Percentiles rank a stretch among this genome's conserved stretches.
These are phyloP conservation scores for Capreolus pygargus DNA, from an alignment of 2,113 vertebrate species.

Conservation along the genomic window DNA sequence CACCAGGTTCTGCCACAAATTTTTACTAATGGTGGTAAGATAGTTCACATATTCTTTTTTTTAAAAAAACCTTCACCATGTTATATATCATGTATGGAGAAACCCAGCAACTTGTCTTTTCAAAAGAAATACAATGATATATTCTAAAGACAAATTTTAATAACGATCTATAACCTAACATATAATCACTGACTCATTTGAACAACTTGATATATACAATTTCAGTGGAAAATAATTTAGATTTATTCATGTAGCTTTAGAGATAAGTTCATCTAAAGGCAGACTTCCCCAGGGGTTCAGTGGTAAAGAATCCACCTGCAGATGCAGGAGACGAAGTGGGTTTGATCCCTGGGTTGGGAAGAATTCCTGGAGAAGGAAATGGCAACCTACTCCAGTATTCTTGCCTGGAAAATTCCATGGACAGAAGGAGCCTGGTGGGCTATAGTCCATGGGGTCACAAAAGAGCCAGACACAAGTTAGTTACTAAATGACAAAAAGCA, in stretches of 20 bases:
- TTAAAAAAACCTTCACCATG: background rate
- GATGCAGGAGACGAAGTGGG: background rate
- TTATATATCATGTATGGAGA: background rate
- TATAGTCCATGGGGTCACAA: background rate
- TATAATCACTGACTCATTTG: background rate
- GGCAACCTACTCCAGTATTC: background rate
- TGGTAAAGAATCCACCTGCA: background rate
- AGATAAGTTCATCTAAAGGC: background rate
- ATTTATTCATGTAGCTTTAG: background rate
- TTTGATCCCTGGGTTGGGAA: background rate
- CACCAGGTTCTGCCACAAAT: background rate
- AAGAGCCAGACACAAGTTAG: background rate
- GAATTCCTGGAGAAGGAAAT: background rate
- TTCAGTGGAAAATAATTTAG: conserved; percentile 29
- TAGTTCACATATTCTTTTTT: background rate
- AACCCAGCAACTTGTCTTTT: background rate
- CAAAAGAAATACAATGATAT: background rate
- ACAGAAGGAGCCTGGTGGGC: background rate
- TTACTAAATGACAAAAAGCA: background rate
- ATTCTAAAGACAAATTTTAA: background rate
- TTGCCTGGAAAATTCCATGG: background rate
- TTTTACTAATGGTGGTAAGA: background rate
- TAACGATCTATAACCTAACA: background rate
- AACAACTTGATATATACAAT: background rate
- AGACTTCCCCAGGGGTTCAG: background rate